These are phyloP conservation scores for Aromia moschata DNA, from an alignment of 2,888 invertebrate genomes.

Conservation along the genomic window DNA sequence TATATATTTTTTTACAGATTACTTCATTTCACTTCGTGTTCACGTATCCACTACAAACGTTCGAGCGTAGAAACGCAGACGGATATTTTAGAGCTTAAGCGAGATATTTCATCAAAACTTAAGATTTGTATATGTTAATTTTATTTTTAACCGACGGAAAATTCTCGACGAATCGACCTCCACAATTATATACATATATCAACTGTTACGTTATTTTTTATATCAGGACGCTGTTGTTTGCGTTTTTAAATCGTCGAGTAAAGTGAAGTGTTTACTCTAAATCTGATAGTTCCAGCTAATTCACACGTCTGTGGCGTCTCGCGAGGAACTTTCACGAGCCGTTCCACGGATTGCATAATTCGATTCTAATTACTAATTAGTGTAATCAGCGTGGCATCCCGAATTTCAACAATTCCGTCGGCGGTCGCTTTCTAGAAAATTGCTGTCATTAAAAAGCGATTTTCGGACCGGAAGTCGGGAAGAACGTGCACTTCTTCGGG, in stretches of 20 bases:
- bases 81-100: no score
- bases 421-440: not conserved
- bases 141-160: no score
- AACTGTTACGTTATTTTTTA: no score
- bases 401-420: slow-evolving; percentile 3
- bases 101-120: no score
- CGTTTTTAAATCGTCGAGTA: not conserved
- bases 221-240: not conserved
- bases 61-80: no score
- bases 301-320: not conserved
- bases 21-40: no score
- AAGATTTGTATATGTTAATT: no score
- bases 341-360: slow-evolving; percentile 1
- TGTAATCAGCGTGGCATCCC: not conserved
- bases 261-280: not conserved
- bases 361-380: slow-evolving; percentile 5
- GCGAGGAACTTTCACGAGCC: not conserved
- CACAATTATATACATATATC: no score
- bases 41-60: no score
- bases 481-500: not conserved
- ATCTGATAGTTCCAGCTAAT: not conserved
- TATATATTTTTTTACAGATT: no score
- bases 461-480: not conserved
- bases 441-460: not conserved
- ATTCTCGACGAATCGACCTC: no score